These are phyloP conservation scores for Cervus canadensis DNA, from an alignment of 2,113 vertebrate species.

Conservation along the genomic window DNA sequence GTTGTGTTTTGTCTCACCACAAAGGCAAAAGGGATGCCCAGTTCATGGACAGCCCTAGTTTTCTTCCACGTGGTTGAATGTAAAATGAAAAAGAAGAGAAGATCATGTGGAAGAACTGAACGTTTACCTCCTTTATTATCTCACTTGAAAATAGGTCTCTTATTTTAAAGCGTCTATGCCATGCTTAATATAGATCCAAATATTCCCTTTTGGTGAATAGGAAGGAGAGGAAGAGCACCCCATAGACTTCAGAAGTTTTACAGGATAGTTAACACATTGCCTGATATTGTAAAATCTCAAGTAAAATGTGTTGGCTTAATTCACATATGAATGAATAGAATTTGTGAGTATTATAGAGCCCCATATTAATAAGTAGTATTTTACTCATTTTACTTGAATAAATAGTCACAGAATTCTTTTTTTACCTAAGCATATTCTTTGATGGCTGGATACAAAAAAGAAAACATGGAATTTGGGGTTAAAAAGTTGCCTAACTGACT, in stretches of 20 bases:
- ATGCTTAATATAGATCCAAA: background rate
- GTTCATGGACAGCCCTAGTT: background rate
- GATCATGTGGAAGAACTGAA: background rate
- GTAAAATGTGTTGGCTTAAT: background rate
- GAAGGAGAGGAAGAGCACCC: background rate
- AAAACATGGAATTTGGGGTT: background rate
- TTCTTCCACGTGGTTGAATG: background rate
- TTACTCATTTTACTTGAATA: background rate
- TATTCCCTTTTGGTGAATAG: background rate
- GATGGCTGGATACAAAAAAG: background rate
- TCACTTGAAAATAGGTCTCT: background rate
- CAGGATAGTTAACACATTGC: background rate
- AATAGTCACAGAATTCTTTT: background rate
- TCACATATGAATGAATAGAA: background rate
- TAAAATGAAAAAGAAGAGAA: background rate
- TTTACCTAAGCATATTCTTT: background rate
- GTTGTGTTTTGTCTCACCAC: background rate
- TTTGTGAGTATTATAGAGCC: background rate
- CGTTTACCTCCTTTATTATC: background rate
- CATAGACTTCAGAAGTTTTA: background rate
- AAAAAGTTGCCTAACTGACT: background rate
- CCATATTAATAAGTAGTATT: background rate
- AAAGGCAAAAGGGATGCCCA: background rate
- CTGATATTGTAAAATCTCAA: background rate
- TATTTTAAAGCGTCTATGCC: background rate